phyloP scores from a whole-genome alignment of 64 coral and sea anemone genomes.

The Montipora foliosa region DNA sequence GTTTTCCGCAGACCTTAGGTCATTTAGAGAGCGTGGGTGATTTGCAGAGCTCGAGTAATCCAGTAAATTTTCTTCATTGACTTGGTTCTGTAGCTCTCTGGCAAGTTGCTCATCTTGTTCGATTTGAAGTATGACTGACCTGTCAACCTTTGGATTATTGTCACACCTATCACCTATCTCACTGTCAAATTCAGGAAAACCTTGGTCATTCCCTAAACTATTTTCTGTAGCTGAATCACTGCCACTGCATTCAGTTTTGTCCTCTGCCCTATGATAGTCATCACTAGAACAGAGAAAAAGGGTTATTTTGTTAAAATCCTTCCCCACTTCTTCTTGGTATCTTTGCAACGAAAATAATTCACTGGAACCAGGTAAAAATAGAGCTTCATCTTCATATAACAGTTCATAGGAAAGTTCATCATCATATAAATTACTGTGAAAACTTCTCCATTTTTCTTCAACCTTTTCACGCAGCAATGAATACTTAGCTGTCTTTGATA shows the following conservation, averaged over 20 bases:
- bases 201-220: too few relatives aligned
- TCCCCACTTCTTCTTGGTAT: slow-evolving; percentile 76
- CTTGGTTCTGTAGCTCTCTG: not conserved
- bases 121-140: not conserved
- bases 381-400: slow-evolving; percentile 65
- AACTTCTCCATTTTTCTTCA: slow-evolving; percentile 63
- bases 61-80: not conserved
- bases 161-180: too few relatives aligned
- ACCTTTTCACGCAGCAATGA: not conserved
- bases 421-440: slow-evolving; percentile 61
- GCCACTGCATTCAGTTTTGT: slow-evolving; percentile 11
- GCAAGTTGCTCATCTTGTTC: slow-evolving; percentile 5
- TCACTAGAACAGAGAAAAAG: slow-evolving; percentile 67
- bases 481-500: not conserved
- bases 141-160: too few relatives aligned
- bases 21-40: not conserved
- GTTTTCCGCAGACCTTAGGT: not conserved
- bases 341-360: slow-evolving; percentile 27
- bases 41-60: too few relatives aligned
- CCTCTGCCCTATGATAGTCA: slow-evolving; percentile 54
- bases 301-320: slow-evolving; percentile 76
- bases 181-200: too few relatives aligned
- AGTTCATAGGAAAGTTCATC: slow-evolving; percentile 38
- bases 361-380: slow-evolving; percentile 65
- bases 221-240: not conserved